Conservation (phyloP, 1,140 invertebrate genomes). For the Saccostrea echinata region DNA sequence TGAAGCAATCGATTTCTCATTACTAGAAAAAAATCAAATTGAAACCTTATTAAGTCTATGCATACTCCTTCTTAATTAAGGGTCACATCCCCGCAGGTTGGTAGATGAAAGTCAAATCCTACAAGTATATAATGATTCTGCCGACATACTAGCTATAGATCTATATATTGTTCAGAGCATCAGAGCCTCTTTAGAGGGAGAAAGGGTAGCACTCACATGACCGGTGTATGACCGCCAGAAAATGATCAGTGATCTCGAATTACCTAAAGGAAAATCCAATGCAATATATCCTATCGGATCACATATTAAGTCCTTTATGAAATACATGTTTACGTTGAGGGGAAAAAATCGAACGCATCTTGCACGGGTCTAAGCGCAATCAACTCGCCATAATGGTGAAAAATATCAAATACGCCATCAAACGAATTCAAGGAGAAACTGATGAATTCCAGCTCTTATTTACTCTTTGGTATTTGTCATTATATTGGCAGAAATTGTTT, state of each 20-base stretch:
- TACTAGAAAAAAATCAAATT: too few relatives aligned
- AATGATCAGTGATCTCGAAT: not conserved
- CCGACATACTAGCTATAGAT: not conserved
- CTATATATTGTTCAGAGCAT: not conserved
- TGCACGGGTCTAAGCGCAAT: not conserved
- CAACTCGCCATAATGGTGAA: conserved; percentile 1
- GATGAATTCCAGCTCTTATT: not conserved
- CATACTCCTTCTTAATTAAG: too few relatives aligned
- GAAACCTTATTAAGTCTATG: too few relatives aligned
- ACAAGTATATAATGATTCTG: not conserved
- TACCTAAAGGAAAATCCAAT: conserved; percentile 32
- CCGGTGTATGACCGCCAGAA: conserved; percentile 10
- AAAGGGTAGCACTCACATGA: not conserved
- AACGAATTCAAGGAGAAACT: not conserved
- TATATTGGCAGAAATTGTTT: not conserved
- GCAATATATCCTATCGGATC: conserved; percentile 6
- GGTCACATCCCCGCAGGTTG: too few relatives aligned
- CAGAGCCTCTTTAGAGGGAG: not conserved
- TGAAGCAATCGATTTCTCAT: too few relatives aligned
- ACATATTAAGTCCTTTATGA: conserved; percentile 23
- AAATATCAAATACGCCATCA: not conserved
- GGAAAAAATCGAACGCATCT: not conserved
- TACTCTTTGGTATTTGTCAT: not conserved
- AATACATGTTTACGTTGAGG: conserved; percentile 18
- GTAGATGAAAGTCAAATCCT: too few relatives aligned